Evolutionary conservation across 2,113 vertebrate species (phyloP).

Genomic region (Tupaia chinensis): DNA sequence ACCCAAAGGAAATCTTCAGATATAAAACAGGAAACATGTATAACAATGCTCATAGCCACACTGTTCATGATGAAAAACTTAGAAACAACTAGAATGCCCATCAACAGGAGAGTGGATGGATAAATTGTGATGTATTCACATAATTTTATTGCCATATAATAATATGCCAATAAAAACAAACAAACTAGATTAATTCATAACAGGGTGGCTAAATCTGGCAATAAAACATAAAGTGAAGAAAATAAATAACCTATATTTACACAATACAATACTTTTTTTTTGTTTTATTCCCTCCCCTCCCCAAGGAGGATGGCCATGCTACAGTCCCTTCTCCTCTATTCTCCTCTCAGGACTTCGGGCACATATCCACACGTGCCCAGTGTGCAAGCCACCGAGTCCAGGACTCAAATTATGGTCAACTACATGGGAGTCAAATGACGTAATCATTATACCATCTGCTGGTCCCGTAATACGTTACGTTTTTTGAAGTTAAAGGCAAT

Average conservation of each 20-base stretch:
- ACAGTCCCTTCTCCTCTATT: no score
- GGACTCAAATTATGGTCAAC: no score
- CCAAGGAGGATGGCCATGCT: no score
- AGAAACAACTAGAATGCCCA: neutral
- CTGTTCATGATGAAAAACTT: neutral
- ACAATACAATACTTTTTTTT: neutral
- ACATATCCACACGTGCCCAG: no score
- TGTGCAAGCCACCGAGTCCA: no score
- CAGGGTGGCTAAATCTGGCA: neutral
- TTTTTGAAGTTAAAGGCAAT: no score
- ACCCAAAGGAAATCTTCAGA: neutral
- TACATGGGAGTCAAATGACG: no score
- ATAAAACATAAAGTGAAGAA: constrained; percentile 22
- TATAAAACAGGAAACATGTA: neutral
- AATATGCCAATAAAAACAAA: constrained; percentile 43
- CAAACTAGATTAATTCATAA: constrained; percentile 7
- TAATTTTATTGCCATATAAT: neutral
- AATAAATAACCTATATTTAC: neutral
- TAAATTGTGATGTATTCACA: neutral
- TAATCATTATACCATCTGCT: no score
- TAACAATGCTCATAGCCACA: neutral
- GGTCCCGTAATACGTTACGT: no score
- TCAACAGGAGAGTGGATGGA: neutral
- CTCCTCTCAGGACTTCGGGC: no score
- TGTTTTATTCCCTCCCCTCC: no score